phyloP scores from a whole-genome alignment of 2,888 invertebrate species.

The Ctena decussata region DNA sequence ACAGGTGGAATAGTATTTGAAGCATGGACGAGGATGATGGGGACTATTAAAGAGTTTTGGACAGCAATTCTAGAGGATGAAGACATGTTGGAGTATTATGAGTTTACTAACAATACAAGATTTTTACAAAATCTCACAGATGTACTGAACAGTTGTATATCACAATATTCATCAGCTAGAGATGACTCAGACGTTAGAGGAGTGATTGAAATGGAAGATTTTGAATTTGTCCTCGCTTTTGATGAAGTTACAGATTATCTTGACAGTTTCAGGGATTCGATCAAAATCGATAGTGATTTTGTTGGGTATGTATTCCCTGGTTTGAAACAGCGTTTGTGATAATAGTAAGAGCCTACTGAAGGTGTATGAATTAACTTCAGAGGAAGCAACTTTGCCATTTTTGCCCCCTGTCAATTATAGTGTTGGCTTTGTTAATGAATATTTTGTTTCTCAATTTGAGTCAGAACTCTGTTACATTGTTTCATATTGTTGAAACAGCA shows the following conservation, averaged over 20 bases:
- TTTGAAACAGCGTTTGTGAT: no score
- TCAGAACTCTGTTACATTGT: no score
- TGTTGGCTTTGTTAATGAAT: no score
- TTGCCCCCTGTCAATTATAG: no score
- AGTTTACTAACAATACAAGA: slow-evolving; percentile 59
- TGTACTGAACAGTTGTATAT: slow-evolving; percentile 17
- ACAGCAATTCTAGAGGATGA: slow-evolving; percentile 69
- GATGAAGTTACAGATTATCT: slow-evolving; percentile 63
- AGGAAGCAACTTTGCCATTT: no score
- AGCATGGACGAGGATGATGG: slow-evolving; percentile 65
- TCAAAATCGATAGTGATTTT: slow-evolving; percentile 70
- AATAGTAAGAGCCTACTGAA: no score
- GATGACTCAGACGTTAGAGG: slow-evolving; percentile 65
- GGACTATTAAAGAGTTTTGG: slow-evolving; percentile 69
- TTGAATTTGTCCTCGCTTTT: slow-evolving; percentile 63
- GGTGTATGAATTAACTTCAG: no score
- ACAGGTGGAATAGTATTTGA: slow-evolving; percentile 74
- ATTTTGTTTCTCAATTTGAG: no score
- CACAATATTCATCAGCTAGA: not conserved
- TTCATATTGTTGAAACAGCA: no score
- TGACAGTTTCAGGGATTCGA: slow-evolving; percentile 53
- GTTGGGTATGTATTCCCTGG: slow-evolving; percentile 68
- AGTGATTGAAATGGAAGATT: slow-evolving; percentile 68
- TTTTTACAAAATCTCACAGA: slow-evolving; percentile 61
- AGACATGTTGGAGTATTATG: slow-evolving; percentile 73